These are phyloP conservation scores for Hemaris fuciformis DNA, from an alignment of 2,888 invertebrate species.

Conservation along the genomic window DNA sequence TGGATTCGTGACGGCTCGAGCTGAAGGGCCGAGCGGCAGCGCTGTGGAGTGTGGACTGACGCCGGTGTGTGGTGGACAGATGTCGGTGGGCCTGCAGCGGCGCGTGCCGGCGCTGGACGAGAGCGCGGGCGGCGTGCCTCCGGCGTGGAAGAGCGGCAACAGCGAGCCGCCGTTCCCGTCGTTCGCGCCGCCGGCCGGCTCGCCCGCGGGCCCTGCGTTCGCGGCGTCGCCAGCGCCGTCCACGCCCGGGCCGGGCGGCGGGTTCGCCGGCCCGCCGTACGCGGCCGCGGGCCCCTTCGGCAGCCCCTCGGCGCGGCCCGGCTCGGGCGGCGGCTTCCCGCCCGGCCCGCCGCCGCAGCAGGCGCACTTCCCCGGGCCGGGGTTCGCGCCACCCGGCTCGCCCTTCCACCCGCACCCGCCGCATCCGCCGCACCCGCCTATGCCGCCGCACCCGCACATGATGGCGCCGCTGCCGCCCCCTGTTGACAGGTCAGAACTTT, in stretches of 20 bases:
- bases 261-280: slow-evolving; percentile 84
- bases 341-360: slow-evolving; percentile 87
- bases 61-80: slow-evolving; percentile 46
- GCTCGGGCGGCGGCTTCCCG: slow-evolving; percentile 91
- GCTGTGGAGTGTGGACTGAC: background rate
- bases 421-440: slow-evolving; percentile 92
- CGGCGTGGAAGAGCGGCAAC: slow-evolving; percentile 88
- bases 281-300: slow-evolving; percentile 85
- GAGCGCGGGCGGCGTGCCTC: slow-evolving; percentile 70
- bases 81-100: slow-evolving; percentile 91
- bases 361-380: slow-evolving; percentile 87
- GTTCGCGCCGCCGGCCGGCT: slow-evolving; percentile 90
- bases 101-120: slow-evolving; percentile 83
- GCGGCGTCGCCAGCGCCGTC: slow-evolving; percentile 86
- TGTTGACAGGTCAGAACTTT: slow-evolving; percentile 86
- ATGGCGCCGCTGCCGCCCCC: slow-evolving; percentile 86
- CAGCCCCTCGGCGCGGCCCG: slow-evolving; percentile 85
- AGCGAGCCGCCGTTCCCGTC: slow-evolving; percentile 85
- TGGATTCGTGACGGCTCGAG: no score
- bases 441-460: slow-evolving; percentile 85
- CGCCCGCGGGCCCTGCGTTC: slow-evolving; percentile 86
- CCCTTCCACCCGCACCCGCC: slow-evolving; percentile 92
- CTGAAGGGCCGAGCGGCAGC: no score
- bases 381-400: slow-evolving; percentile 87
- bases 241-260: slow-evolving; percentile 88